Base-by-base conservation (phyloP, 2,113 vertebrate genomes). In the Phycodurus eques region DNA sequence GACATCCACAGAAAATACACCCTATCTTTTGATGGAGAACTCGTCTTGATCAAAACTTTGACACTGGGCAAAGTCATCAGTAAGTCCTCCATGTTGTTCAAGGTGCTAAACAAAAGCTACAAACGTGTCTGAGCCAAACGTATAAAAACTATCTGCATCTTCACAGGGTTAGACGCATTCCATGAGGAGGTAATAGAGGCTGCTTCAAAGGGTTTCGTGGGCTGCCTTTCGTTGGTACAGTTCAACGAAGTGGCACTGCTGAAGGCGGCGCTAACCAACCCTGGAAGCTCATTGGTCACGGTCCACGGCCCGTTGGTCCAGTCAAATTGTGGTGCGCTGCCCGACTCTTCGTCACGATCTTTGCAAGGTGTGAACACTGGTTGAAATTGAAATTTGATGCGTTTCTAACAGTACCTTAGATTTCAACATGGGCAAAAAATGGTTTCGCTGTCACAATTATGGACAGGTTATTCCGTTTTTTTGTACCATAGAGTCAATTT, bases 191-290 rank as follows among this genome's bases (percentile, higher is more conserved):
- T 97, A 33, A 83, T 84, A 33, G 91, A 89, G 69, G 96, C 94
- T 0, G 96, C 95, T 12, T 79, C 77, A 0, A 78, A 92, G 43
- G 97, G 98, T 19, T 99, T 99, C 80, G 71, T 92, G 1, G 98
- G 98, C 71, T 99, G 98, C 84, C 90, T 99, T 33, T 96, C 98
- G 20, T 95, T 96, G 1, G 95, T 99, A 5, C 96, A 95, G 81
- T 98, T 98, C 87, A 99, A 99, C 62, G 93, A 96, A 1, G 80
- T 95, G 1, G 92, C 95, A 0, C 96, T 97, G 0, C 84, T 99
- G 77, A 99, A 99, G 87, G 95, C 93, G 1, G 98, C 95, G 5
- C 85, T 99, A 12, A 94, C 94, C 0, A 95, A 96, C 20, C 85
- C 92, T 8, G 92, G 92, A 0, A 7, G 88, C 3, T 94, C 96